These are phyloP conservation scores for Sceloporus undulatus DNA, from an alignment of 2,113 vertebrate genomes.

Conservation along the genomic window DNA sequence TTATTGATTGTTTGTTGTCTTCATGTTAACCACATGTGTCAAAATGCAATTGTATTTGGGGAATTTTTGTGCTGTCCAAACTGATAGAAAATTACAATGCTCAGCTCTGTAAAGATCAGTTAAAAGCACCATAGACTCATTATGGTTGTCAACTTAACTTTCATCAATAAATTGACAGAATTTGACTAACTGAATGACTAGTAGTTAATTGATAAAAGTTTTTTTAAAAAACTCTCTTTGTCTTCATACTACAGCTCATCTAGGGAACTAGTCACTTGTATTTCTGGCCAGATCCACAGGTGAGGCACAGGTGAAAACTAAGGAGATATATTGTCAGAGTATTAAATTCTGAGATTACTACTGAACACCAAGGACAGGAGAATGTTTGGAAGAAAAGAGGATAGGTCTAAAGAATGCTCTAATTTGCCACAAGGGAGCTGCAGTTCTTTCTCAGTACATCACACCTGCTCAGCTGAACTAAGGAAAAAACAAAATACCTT, in stretches of 20 bases:
- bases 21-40: background rate
- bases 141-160: background rate
- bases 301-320: too few species aligned
- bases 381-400: background rate
- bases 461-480: background rate
- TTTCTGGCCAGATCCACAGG: background rate
- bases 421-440: background rate
- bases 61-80: slow-evolving; percentile 8
- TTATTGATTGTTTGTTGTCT: slow-evolving; percentile 30
- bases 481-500: slow-evolving; percentile 6
- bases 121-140: background rate
- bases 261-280: background rate
- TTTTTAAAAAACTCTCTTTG: background rate
- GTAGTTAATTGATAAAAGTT: background rate
- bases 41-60: slow-evolving; percentile 34
- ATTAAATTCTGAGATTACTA: background rate
- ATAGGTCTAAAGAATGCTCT: background rate
- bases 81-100: slow-evolving; percentile 10
- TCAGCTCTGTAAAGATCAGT: background rate
- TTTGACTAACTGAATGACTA: background rate
- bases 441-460: background rate
- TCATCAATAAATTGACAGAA: background rate
- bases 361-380: background rate
- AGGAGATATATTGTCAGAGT: background rate
- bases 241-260: too few species aligned